Base-by-base conservation (phyloP, 2,888 invertebrate genomes). In the Hoplodrina ambigua region DNA sequence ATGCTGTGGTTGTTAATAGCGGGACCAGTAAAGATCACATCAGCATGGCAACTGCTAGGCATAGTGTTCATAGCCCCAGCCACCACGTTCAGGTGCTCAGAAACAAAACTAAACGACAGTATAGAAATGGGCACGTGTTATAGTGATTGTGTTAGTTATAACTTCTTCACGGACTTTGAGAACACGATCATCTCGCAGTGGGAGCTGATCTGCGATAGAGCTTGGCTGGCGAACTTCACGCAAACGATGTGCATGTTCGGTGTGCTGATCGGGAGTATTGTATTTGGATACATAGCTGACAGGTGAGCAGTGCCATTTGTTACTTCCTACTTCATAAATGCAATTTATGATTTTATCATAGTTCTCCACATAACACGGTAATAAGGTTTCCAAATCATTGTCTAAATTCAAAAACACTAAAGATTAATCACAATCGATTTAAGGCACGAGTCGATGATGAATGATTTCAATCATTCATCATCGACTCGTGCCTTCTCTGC, bases 241-340 rank as follows among this genome's bases (percentile, higher is more conserved):
- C 98, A 98, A 88, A 97, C 97, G 13, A 91, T 97, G 59, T 96
- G 97, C 49, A 97, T 97, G 97, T 91, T 97, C 60, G 98, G 98
- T 49, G 96, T 97, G 56, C 93, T 98, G 72, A 86, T 97, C 61
- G 98, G 98, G 25, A 97, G 97, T 85, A 93, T 97, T 76, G 64
- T 96, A 7, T 97, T 97, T 87, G 98, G 98, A 83, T 96, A 96
- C 83, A 86, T 97, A 57, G 96, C 97, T 6, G 98, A 98, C 90
- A 97, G 96, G 97, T 97, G 91, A 94, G 94, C 84, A 61, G 13
- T 4, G 2, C 41, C 41, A 19, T 33, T 37, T 19, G 25, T 46
- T 1, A 53, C 13, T 66, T 44, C 8, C 37, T 37, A 8, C 37
- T 25, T 25, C 25, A 25, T 25, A 25, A 25, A 25, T 25, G 25